A percentile compares a stretch with the other conserved stretches of the same genome.
phyloP scores from a whole-genome alignment of 2,888 invertebrate species.

The Magallana nippona region DNA sequence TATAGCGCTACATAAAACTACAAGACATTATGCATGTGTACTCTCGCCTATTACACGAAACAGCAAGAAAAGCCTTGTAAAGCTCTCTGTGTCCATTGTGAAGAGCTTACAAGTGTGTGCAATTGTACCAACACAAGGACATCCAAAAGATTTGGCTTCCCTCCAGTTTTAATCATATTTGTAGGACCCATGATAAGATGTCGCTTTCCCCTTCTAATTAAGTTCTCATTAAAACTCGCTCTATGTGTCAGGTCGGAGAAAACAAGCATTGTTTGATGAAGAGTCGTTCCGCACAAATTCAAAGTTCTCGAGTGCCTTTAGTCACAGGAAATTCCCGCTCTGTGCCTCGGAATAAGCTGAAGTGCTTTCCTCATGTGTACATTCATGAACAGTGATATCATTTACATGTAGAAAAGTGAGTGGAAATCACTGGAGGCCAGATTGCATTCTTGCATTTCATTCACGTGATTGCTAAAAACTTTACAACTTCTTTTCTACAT shows the following conservation, averaged over 20 bases:
- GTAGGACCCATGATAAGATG: conserved; percentile 22
- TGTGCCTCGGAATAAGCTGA: conserved; percentile 6
- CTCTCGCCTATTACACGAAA: too few relatives aligned
- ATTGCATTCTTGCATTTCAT: too few relatives aligned
- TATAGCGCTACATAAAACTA: not conserved
- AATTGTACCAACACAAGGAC: not conserved
- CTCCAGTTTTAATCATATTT: conserved; percentile 33
- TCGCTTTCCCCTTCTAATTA: conserved; percentile 28
- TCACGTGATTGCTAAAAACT: too few relatives aligned
- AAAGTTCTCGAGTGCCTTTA: conserved; percentile 20
- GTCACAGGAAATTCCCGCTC: conserved; percentile 32
- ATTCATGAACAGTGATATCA: conserved; percentile 21
- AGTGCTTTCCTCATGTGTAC: conserved; percentile 4
- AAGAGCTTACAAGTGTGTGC: not conserved
- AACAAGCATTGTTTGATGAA: conserved; percentile 30
- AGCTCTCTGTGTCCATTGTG: not conserved
- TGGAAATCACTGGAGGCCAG: not conserved
- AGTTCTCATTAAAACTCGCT: conserved; percentile 33
- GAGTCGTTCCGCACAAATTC: conserved; percentile 24
- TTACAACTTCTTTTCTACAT: too few relatives aligned
- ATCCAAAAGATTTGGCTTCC: conserved; percentile 2
- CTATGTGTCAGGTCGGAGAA: not conserved
- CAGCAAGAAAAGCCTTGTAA: not conserved
- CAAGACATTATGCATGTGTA: too few relatives aligned
- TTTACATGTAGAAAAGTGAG: not conserved